Conservation (phyloP, 2,888 invertebrate species). For the Coelinius sp. region DNA sequence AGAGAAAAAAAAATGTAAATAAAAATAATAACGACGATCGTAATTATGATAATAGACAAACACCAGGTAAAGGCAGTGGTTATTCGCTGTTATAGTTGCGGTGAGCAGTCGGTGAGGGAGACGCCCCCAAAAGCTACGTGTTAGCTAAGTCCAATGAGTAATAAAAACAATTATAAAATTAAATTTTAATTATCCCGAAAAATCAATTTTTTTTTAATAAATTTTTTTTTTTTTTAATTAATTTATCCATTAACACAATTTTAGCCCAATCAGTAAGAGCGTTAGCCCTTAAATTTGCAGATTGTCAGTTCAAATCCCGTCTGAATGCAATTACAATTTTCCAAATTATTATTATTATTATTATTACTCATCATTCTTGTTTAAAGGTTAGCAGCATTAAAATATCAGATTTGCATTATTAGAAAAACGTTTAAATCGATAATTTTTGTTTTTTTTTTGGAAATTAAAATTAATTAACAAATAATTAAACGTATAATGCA, state of each 20-base stretch:
- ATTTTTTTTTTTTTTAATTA: background rate
- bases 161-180: conserved; percentile 41
- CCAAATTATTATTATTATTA: background rate
- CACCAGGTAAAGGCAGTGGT: conserved; percentile 71
- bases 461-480: background rate
- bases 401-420: conserved; percentile 64
- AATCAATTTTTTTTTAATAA: conserved; percentile 20
- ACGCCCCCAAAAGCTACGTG: conserved; percentile 71
- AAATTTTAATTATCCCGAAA: background rate
- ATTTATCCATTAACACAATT: no score
- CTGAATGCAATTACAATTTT: no score
- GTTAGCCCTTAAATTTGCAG: no score
- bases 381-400: conserved; percentile 70
- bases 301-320: no score
- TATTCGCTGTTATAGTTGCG: conserved; percentile 71
- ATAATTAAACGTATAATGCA: conserved; percentile 55
- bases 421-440: conserved; percentile 43
- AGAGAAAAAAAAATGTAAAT: conserved; percentile 6
- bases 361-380: conserved; percentile 51
- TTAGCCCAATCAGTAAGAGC: no score
- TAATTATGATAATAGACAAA: conserved; percentile 68
- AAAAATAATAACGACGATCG: conserved; percentile 53
- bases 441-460: background rate
- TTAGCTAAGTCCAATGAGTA: conserved; percentile 68
- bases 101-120: conserved; percentile 71